Evolutionary conservation across 2,888 invertebrate species (phyloP), one percentile per base, ranked within the genome.

Genomic region (Diloba caeruleocephala): DNA sequence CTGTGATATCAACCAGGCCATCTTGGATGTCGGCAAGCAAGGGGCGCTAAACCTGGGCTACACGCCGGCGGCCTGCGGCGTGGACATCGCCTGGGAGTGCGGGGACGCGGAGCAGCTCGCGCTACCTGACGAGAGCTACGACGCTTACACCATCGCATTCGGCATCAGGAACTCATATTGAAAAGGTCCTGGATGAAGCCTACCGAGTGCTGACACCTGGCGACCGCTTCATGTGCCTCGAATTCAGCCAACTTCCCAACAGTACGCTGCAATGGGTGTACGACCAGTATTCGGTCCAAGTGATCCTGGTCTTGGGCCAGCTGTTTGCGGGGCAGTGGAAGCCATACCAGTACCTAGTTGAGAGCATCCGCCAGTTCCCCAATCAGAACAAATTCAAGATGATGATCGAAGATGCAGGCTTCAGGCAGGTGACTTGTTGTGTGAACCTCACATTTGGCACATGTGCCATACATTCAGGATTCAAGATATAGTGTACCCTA

Each of bases 291-390:
- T 99, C 99, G 19, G 99, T 99, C 90, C 97, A 99, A 95, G 95
- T 99, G 59, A 99, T 99, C 78, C 99, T 99, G 5, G 98, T 98
- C 1, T 94, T 99, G 95, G 99, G 99, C 0, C 97, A 98, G 84
- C 90, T 99, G 29, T 94, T 99, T 26, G 97, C 98, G 3, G 97
- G 98, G 1, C 97, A 99, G 90, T 99, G 98, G 98, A 95, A 97
- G 58, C 96, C 99, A 0, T 99, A 99, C 93, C 97, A 99, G 89
- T 99, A 99, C 89, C 95, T 99, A 31, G 99, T 99, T 0, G 99
- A 99, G 90, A 99, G 99, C 89, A 99, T 99, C 71, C 94, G 99
- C 26, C 96, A 97, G 85, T 99, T 99, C 90, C 99, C 99, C 0
- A 95, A 96, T 74, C 99, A 99, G 96, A 97, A 97, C 57, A 95